Evolutionary conservation across 2,113 vertebrate genomes (phyloP).

Genomic region (Xenopus laevis): DNA sequence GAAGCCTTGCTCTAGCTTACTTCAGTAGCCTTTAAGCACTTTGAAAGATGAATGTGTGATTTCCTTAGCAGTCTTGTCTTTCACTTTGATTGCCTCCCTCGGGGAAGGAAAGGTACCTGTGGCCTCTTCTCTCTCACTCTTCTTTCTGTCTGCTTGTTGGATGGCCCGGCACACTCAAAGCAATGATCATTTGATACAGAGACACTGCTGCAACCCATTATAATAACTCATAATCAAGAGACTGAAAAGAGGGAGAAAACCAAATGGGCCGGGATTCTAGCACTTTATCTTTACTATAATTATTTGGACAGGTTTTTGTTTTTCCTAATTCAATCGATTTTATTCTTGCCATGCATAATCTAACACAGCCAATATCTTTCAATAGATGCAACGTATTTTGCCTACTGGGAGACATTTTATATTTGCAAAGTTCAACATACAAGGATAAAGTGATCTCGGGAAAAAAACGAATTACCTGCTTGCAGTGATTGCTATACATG

Average conservation of each 20-base stretch:
- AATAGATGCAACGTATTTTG: too few relatives aligned
- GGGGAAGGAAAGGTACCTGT: constrained; percentile 37
- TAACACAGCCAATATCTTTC: neutral
- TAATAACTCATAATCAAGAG: constrained; percentile 41
- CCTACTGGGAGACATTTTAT: too few relatives aligned
- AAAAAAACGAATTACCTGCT: too few relatives aligned
- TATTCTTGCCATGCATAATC: neutral
- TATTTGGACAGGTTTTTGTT: neutral
- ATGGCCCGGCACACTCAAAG: constrained; percentile 34
- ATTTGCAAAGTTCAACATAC: too few relatives aligned
- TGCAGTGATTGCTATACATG: too few relatives aligned
- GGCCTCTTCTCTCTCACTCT: constrained; percentile 29
- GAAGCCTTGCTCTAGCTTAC: constrained; percentile 4
- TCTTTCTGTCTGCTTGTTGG: constrained; percentile 40
- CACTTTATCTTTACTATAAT: neutral
- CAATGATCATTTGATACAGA: constrained; percentile 42
- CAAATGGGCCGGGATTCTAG: neutral
- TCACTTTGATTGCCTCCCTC: constrained; percentile 43
- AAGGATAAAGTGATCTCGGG: too few relatives aligned
- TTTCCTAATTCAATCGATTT: neutral
- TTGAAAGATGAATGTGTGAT: constrained; percentile 38
- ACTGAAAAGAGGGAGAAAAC: constrained; percentile 1
- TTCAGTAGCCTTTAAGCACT: constrained; percentile 23
- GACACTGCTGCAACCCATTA: constrained; percentile 38
- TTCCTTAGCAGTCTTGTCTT: constrained; percentile 32